Base-by-base conservation (phyloP, 2,797 vertebrate species). In the Sternarchorhynchus goeldii region DNA sequence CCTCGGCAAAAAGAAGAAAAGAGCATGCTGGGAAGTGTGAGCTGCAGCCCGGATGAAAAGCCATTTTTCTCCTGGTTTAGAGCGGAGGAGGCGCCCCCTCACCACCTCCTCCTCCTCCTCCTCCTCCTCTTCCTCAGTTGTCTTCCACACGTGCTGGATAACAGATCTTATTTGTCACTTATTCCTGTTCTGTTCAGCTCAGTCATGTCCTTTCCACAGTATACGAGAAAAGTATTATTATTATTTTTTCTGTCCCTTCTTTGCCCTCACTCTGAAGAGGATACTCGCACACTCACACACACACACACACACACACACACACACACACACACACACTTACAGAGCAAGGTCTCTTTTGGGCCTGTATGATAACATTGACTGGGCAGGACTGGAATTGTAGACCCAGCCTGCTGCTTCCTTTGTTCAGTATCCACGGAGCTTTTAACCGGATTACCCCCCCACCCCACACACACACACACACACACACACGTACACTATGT, bases 21-120 rank as follows among this genome's bases (percentile, higher is more conserved):
- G 78, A 72, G 78, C 76, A 81, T 83, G 82, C 78, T 81, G 76
- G 80, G 82, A 81, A 75, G 45, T 59, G 59, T 75, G 75, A 63
- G 57, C 73, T 25, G 69, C 73, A 70, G 64, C 68, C 5, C 81
- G 80, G 80, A 85, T 84, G 73, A 86, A 84, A 84, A 80, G 68
- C 75, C 65, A 57, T 78, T 80, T 84, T 76, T 71, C 62, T 72
- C 31, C 53, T 78, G 34, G 53, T 81, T 82, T 77, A 75, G 62
- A 34, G 73, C 39, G 63, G 64, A 81, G 41, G 55, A 74, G 73
- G 72, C 29, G 68, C 75, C 76, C 18, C 77, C 45, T 4, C 10
- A 58, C 41, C 12, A 0, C 7, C 1, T 25, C 5, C 75, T 50
- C 70, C 67, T 74, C 39, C 55, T 50, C 31, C 34, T 73, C 12